A percentile compares a stretch with the other conserved stretches of the same genome.
These are phyloP conservation scores for Varecia variegata DNA, from an alignment of 2,797 vertebrate genomes.

Conservation along the genomic window DNA sequence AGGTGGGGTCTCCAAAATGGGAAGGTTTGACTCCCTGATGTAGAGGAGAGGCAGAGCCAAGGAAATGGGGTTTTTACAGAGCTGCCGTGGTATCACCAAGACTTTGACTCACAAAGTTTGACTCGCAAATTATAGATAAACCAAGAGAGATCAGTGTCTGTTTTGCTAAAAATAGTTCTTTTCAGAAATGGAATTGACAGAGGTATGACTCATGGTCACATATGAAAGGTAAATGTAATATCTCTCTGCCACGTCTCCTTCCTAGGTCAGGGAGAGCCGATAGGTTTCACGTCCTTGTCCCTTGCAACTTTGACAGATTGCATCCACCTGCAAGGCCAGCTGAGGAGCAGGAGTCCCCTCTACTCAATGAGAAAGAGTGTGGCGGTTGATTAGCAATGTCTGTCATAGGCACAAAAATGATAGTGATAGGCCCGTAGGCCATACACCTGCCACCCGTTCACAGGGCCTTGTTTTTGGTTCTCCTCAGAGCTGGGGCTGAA, in stretches of 20 bases:
- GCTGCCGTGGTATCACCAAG: background rate
- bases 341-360: background rate
- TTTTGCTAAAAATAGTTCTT: background rate
- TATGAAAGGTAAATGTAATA: background rate
- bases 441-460: background rate
- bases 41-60: background rate
- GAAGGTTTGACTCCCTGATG: background rate
- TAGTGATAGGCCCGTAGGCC: background rate
- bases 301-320: background rate
- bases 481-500: background rate
- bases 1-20: background rate
- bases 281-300: background rate
- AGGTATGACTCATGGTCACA: background rate
- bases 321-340: background rate
- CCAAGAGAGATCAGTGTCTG: background rate
- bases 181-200: background rate
- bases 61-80: background rate
- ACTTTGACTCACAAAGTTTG: background rate
- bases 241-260: background rate
- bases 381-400: background rate
- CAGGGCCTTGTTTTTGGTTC: background rate
- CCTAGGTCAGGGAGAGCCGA: background rate
- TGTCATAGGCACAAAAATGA: background rate
- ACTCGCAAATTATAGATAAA: background rate
- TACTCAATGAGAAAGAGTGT: background rate